A percentile compares a stretch with the other conserved stretches of the same genome.
Conservation (phyloP, 2,888 invertebrate genomes). For the Phengaris alcon region DNA sequence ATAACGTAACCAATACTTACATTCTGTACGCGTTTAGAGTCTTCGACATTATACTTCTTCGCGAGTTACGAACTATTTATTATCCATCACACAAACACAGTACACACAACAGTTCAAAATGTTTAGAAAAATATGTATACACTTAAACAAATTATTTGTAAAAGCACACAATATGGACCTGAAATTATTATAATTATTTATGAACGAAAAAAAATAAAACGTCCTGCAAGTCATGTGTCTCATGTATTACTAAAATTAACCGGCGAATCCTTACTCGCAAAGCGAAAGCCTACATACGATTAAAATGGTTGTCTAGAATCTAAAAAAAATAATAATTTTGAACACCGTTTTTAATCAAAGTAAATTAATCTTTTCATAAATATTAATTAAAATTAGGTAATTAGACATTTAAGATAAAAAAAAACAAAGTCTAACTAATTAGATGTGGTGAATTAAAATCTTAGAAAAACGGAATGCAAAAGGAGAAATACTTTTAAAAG, state of each 20-base stretch:
- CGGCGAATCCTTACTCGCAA: neutral
- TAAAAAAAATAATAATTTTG: too few species aligned
- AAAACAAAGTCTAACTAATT: neutral
- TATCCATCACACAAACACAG: conserved; percentile 59
- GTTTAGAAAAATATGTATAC: conserved; percentile 41
- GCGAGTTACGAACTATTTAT: conserved; percentile 49
- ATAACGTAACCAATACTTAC: conserved; percentile 79
- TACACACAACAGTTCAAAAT: conserved; percentile 45
- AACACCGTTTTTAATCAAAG: too few species aligned
- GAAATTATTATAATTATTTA: neutral
- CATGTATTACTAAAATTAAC: neutral
- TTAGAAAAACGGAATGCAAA: neutral
- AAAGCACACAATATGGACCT: conserved; percentile 24
- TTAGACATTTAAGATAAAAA: neutral
- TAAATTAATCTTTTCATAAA: neutral
- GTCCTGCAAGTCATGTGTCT: neutral
- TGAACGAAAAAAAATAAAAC: neutral
- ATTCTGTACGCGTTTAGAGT: conserved; percentile 93
- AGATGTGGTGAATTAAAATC: neutral
- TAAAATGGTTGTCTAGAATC: neutral
- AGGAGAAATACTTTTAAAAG: neutral
- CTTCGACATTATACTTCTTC: conserved; percentile 85
- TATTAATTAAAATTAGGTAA: neutral
- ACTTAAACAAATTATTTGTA: conserved; percentile 33
- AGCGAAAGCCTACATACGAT: neutral